Percentiles rank a stretch among this genome's conserved stretches.
Conservation (phyloP, 2,113 vertebrate species). For the Nanorana parkeri region DNA sequence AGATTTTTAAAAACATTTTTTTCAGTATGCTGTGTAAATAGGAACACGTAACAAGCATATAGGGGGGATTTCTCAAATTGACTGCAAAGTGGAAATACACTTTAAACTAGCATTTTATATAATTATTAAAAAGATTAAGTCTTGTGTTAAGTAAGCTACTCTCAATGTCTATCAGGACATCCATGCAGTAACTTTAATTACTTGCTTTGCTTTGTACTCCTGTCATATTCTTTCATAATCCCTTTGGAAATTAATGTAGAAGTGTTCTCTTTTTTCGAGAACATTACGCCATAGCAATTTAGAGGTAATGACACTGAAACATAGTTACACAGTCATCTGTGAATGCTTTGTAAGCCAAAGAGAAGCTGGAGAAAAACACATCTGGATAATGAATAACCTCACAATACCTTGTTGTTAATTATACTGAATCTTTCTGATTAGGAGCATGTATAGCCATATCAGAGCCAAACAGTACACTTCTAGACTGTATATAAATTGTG, state of each 20-base stretch:
- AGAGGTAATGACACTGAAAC: constrained; percentile 28
- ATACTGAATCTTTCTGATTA: neutral
- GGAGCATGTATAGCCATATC: neutral
- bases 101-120: neutral
- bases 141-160: neutral
- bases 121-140: constrained; percentile 30
- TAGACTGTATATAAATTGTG: too few relatives aligned
- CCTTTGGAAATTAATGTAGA: constrained; percentile 33
- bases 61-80: neutral
- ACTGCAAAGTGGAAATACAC: neutral
- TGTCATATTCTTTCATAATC: constrained; percentile 28
- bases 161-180: constrained; percentile 18
- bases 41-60: too few relatives aligned
- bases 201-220: constrained; percentile 30
- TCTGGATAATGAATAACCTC: constrained; percentile 10
- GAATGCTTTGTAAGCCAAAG: constrained; percentile 5
- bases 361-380: constrained; percentile 10
- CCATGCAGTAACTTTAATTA: constrained; percentile 40
- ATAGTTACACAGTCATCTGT: constrained; percentile 27
- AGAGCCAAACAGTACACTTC: neutral
- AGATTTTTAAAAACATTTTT: too few relatives aligned
- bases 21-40: too few relatives aligned
- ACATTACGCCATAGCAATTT: constrained; percentile 33
- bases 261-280: constrained; percentile 19
- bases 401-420: constrained; percentile 3